phyloP scores from a whole-genome alignment of 2,113 vertebrate genomes.

The Bostrychus sinensis region DNA sequence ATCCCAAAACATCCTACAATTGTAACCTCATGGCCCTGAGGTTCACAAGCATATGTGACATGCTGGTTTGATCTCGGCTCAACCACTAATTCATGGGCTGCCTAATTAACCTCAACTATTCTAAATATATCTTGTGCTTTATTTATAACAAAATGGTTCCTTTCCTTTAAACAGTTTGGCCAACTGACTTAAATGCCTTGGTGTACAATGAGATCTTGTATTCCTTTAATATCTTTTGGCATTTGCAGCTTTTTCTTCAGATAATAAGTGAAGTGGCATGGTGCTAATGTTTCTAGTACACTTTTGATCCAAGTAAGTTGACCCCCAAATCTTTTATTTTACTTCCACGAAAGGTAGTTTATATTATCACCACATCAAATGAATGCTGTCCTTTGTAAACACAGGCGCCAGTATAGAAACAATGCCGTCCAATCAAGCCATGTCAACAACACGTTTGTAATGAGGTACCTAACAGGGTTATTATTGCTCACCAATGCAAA shows the following conservation, averaged over 20 bases:
- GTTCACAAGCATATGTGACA: conserved; percentile 72
- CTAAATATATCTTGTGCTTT: conserved; percentile 68
- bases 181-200: conserved; percentile 35
- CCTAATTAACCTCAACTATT: conserved; percentile 75
- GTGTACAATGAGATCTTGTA: conserved; percentile 39
- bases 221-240: conserved; percentile 23
- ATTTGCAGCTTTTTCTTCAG: background rate
- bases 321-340: background rate
- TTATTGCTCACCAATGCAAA: conserved; percentile 42
- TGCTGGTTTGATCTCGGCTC: conserved; percentile 68
- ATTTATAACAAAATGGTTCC: conserved; percentile 61
- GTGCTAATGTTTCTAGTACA: background rate
- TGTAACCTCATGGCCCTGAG: conserved; percentile 72
- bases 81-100: conserved; percentile 66
- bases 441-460: conserved; percentile 70
- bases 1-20: conserved; percentile 72
- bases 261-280: too few relatives aligned
- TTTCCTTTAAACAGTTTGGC: conserved; percentile 41
- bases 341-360: conserved; percentile 28
- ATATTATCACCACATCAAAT: conserved; percentile 36
- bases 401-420: conserved; percentile 52
- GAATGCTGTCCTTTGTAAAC: conserved; percentile 50
- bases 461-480: conserved; percentile 57
- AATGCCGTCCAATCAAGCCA: conserved; percentile 49
- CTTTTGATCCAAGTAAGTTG: background rate